Evolutionary conservation across 2,113 vertebrate species (phyloP).

Genomic region (Gobius niger): DNA sequence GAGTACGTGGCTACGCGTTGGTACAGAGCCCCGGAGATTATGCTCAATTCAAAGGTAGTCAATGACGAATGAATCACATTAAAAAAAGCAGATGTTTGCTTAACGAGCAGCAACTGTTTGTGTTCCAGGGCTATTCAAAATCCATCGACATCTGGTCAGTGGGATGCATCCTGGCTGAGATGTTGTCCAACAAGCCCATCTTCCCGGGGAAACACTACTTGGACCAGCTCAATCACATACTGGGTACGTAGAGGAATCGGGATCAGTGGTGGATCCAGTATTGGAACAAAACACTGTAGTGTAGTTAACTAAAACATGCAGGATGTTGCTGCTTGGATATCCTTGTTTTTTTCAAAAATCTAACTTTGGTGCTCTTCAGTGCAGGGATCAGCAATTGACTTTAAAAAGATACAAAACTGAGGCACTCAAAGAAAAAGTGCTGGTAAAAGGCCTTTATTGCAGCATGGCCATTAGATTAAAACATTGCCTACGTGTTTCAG

Average conservation of each 20-base stretch:
- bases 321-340: too few relatives aligned
- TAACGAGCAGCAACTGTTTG: constrained; percentile 19
- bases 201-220: constrained; percentile 92
- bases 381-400: too few relatives aligned
- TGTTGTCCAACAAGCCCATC: constrained; percentile 88
- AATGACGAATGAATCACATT: neutral
- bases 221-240: constrained; percentile 91
- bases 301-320: too few relatives aligned
- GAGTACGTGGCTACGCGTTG: constrained; percentile 92
- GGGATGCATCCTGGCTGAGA: constrained; percentile 91
- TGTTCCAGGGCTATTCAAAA: constrained; percentile 84
- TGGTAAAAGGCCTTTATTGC: too few relatives aligned
- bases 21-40: constrained; percentile 92
- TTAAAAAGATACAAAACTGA: too few relatives aligned
- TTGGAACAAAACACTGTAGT: too few relatives aligned
- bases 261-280: too few relatives aligned
- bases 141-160: constrained; percentile 93
- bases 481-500: too few relatives aligned
- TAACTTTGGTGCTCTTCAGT: too few relatives aligned
- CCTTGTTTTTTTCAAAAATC: too few relatives aligned
- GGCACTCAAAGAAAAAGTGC: too few relatives aligned
- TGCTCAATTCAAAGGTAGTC: constrained; percentile 90
- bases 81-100: neutral
- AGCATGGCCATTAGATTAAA: too few relatives aligned
- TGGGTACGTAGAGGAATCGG: constrained; percentile 68